Percentiles rank a stretch among this genome's conserved stretches.
Conservation (phyloP, 2,888 invertebrate genomes). For the Archaeoteleia sp. region DNA sequence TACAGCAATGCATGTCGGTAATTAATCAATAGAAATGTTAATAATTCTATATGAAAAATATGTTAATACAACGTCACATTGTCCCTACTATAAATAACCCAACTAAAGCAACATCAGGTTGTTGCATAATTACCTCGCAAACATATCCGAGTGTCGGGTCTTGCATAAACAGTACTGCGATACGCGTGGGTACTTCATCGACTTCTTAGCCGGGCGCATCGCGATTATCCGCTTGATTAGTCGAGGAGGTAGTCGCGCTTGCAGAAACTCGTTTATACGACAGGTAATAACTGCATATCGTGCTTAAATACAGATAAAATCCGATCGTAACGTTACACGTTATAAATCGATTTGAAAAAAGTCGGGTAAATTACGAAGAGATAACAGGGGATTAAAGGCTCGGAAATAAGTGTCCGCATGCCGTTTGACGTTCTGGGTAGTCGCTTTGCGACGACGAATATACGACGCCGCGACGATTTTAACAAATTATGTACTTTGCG, state of each 20-base stretch:
- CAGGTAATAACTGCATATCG: conserved; percentile 55
- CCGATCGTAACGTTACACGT: conserved; percentile 53
- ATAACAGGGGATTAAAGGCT: conserved; percentile 40
- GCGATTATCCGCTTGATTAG: conserved; percentile 58
- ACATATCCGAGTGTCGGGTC: conserved; percentile 39
- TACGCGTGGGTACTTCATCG: conserved; percentile 55
- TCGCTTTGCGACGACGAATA: not conserved
- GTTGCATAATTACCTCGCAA: conserved; percentile 37
- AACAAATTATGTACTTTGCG: conserved; percentile 1
- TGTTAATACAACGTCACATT: no score
- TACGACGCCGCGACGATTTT: not conserved
- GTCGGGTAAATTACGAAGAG: conserved; percentile 40
- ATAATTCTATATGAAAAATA: no score
- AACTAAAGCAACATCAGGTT: conserved; percentile 28
- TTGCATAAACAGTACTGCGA: conserved; percentile 51
- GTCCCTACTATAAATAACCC: conserved; percentile 19
- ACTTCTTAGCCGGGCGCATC: conserved; percentile 53
- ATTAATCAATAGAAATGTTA: no score
- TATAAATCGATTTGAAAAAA: conserved; percentile 46
- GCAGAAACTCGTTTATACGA: conserved; percentile 54
- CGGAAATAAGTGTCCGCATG: conserved; percentile 12
- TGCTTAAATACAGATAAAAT: conserved; percentile 53
- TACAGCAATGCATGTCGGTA: no score
- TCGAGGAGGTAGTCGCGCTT: conserved; percentile 51
- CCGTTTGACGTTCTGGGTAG: conserved; percentile 5